These are phyloP conservation scores for Synaphobranchus kaupii DNA, from an alignment of 2,797 vertebrate species.

Conservation along the genomic window DNA sequence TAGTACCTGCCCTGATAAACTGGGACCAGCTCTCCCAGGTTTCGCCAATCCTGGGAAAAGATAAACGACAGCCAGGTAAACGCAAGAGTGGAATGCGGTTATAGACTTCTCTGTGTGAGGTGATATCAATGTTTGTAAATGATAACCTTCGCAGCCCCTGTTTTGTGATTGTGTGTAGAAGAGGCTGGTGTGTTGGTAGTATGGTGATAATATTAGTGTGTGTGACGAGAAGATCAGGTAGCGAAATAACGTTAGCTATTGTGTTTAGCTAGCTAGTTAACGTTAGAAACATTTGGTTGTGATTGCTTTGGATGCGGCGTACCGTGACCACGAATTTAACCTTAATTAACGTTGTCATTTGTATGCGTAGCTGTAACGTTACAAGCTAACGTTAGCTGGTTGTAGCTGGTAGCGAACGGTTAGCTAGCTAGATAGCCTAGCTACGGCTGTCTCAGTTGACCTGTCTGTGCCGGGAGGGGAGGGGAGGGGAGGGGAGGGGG, in stretches of 20 bases:
- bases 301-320: background rate
- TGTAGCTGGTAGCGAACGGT: background rate
- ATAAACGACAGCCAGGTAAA: background rate
- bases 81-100: background rate
- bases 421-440: constrained; percentile 10
- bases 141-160: background rate
- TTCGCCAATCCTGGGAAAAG: background rate
- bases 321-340: background rate
- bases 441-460: background rate
- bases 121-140: background rate
- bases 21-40: background rate
- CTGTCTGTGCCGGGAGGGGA: background rate
- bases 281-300: background rate
- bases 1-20: background rate
- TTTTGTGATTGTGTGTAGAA: background rate
- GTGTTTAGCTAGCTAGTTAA: background rate
- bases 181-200: background rate
- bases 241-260: background rate
- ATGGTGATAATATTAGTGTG: background rate
- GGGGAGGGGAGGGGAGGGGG: constrained; percentile 39
- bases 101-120: background rate
- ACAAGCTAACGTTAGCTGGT: background rate
- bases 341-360: background rate
- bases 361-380: background rate
- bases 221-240: background rate